Conservation (phyloP, 2,888 invertebrate species). For the Baccha elongata region DNA sequence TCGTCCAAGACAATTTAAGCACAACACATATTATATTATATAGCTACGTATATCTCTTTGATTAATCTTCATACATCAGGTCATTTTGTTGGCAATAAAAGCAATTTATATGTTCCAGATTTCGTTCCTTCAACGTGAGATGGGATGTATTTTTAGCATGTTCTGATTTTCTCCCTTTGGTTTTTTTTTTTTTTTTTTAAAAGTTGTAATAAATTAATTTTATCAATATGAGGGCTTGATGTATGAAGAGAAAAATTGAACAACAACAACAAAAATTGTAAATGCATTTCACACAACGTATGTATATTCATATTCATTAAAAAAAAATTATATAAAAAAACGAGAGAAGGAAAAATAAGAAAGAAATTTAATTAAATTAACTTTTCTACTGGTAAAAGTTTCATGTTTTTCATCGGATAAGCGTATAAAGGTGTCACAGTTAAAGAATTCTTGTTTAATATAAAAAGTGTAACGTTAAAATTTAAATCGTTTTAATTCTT, state of each 20-base stretch:
- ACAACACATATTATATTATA: neutral
- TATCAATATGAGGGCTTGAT: slow-evolving; percentile 51
- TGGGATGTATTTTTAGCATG: slow-evolving; percentile 33
- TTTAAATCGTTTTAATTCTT: too few species aligned
- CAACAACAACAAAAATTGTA: neutral
- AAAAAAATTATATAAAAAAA: slow-evolving; percentile 4
- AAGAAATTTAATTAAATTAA: slow-evolving; percentile 29
- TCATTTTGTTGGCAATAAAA: slow-evolving; percentile 40
- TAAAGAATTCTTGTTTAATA: neutral
- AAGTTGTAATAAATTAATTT: slow-evolving; percentile 27
- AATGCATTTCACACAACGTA: slow-evolving; percentile 34
- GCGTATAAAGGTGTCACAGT: neutral
- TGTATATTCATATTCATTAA: slow-evolving; percentile 33
- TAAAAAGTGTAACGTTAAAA: too few species aligned
- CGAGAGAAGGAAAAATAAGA: slow-evolving; percentile 20
- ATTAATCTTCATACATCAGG: slow-evolving; percentile 51
- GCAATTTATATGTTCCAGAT: slow-evolving; percentile 4
- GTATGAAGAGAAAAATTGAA: slow-evolving; percentile 1
- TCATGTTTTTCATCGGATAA: neutral
- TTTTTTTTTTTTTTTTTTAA: neutral
- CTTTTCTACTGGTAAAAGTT: slow-evolving; percentile 48
- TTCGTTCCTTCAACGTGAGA: neutral
- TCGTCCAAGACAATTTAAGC: slow-evolving; percentile 10
- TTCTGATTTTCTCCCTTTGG: slow-evolving; percentile 7
- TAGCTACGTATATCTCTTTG: neutral